Evolutionary conservation across 2,797 vertebrate species (phyloP), one percentile per base, ranked within the genome.

Genomic region (Helostoma temminkii): DNA sequence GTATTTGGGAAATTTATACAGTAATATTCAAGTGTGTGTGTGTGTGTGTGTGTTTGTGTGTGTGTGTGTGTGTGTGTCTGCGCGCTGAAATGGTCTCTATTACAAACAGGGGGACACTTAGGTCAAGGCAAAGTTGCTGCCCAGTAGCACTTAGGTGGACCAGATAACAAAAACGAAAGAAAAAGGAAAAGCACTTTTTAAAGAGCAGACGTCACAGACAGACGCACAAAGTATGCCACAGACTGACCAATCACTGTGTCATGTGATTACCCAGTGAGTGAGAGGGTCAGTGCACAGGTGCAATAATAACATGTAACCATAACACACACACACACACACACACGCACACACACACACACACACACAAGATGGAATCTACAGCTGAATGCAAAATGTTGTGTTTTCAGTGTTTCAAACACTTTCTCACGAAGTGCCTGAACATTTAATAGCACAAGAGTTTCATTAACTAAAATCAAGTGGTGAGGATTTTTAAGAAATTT

Each of bases 191-290:
- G 26, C 32, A 73, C 56, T 70, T 83, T 80, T 76, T 78, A 32
- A 37, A 41, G 24, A 74, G 43, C 57, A 43, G 49, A 61, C 47
- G 9, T 56, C 37, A 48, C 9, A 62, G 75, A 89, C 49, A 59
- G 72, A 76, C 60, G 28, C 42, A 65, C 67, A 62, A 66, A 9
- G 36, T 39, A 9, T 19, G 54, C 62, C 67, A 24, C 62, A 61
- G 74, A 71, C 60, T 66, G 68, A 59, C 68, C 24, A 56, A 61
- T 81, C 76, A 47, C 42, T 48, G 62, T 64, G 80, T 87, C 86
- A 87, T 76, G 74, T 80, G 87, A 46, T 67, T 58, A 73, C 9
- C 89, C 86, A 88, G 78, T 80, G 62, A 81, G 79, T 78, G 62
- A 78, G 80, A 83, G 71, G 80, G 77, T 88, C 87, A 83, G 56